Base-by-base conservation (phyloP, 2,797 vertebrate species). In the Rhinichthys osculus region DNA sequence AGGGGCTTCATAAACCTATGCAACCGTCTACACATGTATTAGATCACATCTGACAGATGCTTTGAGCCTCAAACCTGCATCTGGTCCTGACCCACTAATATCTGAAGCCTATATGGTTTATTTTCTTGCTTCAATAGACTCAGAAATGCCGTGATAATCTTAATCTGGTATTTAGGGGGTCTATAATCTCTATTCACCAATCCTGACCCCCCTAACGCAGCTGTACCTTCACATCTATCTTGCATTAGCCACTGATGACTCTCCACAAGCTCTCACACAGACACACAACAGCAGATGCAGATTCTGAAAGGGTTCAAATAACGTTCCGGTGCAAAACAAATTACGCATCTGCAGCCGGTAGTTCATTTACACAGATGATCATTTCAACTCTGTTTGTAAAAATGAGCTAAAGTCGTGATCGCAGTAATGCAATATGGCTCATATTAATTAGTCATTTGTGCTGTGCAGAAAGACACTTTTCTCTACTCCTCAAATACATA, bases 271-370 rank as follows among this genome's bases (percentile, higher is more conserved):
- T 84, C 71, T 54, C 30, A 19, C 19, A 50, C 74, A 54, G 74
- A 86, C 33, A 23, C 81, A 86, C 85, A 85, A 89, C 78, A 89
- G 73, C 86, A 87, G 88, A 85, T 89, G 86, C 84, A 80, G 27
- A 33, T 33, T 17, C 14, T 33, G 33, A 62, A 35, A 67, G 42
- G n/a, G 38, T 69, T 67, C 11, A 81, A 69, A 52, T 1, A 52
- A n/a, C 21, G 19, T 35, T 44, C 57, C 14, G 30, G 19, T 16
- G n/a, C 33, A 79, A 44, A 66, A 79, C 78, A 44, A 47, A 66
- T 64, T 27, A 78, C 10, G 13, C 21, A 17, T 59, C 52, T 59
- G 74, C 54, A 78, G 52, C 76, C 76, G 52, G 11, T 59, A 0
- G 35, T 40, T 35, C 35, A 59, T 78, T 59, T 59, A 59, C 54